Evolutionary conservation across 2,888 invertebrate genomes (phyloP).

Genomic region (Minunthozetes semirufus): DNA sequence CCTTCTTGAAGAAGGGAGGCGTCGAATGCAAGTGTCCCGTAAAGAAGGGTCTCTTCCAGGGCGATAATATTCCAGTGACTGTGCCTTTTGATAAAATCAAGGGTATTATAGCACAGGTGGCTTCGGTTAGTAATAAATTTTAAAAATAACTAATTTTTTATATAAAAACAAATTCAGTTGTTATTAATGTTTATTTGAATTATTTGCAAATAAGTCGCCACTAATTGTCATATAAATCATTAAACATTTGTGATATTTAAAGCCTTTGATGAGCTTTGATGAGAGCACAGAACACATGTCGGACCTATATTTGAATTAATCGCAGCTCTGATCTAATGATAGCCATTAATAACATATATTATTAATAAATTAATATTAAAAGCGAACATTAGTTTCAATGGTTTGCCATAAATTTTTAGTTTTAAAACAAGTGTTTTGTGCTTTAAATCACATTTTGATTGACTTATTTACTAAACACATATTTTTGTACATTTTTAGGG

Average conservation of each 20-base stretch:
- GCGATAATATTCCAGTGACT: not conserved
- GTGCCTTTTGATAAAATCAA: slow-evolving; percentile 30
- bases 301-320: too few relatives aligned
- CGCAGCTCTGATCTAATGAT: too few relatives aligned
- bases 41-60: not conserved
- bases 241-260: not conserved
- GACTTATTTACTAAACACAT: not conserved
- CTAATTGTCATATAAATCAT: not conserved
- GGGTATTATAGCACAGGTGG: slow-evolving; percentile 33
- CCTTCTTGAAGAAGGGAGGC: slow-evolving; percentile 3
- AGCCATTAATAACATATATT: not conserved
- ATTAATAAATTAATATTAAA: not conserved
- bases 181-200: slow-evolving; percentile 17
- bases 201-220: slow-evolving; percentile 7
- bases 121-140: slow-evolving; percentile 8
- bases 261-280: too few relatives aligned
- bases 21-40: slow-evolving; percentile 26
- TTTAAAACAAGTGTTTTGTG: not conserved
- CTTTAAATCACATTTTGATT: not conserved
- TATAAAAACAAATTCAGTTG: not conserved
- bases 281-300: too few relatives aligned
- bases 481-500: not conserved
- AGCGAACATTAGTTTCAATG: not conserved
- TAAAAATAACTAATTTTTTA: not conserved
- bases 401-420: not conserved